Base-by-base conservation (phyloP, 2,888 invertebrate genomes). In the Sinhomidia bicolor region DNA sequence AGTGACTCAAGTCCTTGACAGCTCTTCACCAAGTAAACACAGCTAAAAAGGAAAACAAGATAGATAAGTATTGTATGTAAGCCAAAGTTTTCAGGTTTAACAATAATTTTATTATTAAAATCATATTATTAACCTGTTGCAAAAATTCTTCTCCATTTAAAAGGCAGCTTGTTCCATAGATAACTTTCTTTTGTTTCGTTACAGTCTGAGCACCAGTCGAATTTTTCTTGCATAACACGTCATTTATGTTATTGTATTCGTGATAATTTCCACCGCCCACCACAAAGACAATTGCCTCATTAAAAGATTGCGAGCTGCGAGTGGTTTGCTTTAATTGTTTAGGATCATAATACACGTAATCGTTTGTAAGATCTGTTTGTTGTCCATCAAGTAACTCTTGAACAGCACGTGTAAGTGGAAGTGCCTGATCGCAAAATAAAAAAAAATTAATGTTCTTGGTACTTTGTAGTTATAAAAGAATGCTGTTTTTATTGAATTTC, bases 251-350 rank as follows among this genome's bases (percentile, higher is more conserved):
- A 94, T 99, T 99, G 94, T 99, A 99, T 94, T 99, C 99, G 93
- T 99, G 99, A 93, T 99, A 99, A 95, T 99, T 99, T 76, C 99
- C 98, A 89, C 98, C 98, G 62, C 98, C 98, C 62, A 98, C 97
- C 85, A 98, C 94, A 94, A 98, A 98, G 10, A 98, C 98, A 87
- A 98, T 96, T 3, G 97, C 97, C 94, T 98, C 98, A 93, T 96
- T 96, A 93, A 97, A 98, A 92, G 95, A 93, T 54, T 93, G 92
- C 12, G 91, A 92, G 14, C 62, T 90, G 20, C 84, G 47, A 7
- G 90, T 85, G 4, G 89, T 78, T 81, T 85, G 89, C 92, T 98
- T 96, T 83, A 99, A 95, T 84, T 99, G 95, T 94, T 99, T 99
- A 0, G 99, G 99, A 94, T 99, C 99, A 93, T 99, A 96, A 94